Percentiles rank a stretch among this genome's conserved stretches.
Conservation (phyloP, 37 sponge, comb jelly and placozoan species). For the Axinella damicornis region DNA sequence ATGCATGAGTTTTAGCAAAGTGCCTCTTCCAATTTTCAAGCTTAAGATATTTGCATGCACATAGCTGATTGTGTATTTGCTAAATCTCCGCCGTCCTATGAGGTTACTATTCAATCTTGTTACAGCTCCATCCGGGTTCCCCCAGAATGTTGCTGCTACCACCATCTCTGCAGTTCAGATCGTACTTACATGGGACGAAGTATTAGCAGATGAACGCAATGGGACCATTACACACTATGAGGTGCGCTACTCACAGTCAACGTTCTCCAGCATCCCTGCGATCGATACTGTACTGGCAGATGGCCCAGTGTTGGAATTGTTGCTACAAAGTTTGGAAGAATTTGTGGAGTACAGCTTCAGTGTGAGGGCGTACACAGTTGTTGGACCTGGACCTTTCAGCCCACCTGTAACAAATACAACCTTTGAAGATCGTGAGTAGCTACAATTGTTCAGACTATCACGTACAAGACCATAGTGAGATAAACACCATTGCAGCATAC, state of each 20-base stretch:
- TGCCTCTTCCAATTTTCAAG: too few relatives aligned
- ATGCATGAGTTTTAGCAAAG: too few relatives aligned
- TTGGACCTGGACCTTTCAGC: slow-evolving; percentile 4
- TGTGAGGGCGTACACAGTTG: neutral
- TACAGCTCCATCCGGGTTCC: neutral
- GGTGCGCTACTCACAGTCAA: neutral
- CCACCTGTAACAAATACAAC: neutral
- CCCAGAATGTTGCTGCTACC: neutral
- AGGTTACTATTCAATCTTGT: too few relatives aligned
- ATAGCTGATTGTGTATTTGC: too few relatives aligned
- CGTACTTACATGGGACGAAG: neutral
- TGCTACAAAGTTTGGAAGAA: neutral
- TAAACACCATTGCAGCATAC: neutral
- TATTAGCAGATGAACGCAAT: neutral
- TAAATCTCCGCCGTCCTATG: too few relatives aligned
- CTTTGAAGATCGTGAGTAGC: slow-evolving; percentile 7
- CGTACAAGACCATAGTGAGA: neutral
- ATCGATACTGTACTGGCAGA: too few relatives aligned
- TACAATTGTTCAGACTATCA: neutral
- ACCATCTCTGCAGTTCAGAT: neutral
- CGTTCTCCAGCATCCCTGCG: neutral
- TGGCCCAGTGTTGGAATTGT: neutral
- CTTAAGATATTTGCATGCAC: too few relatives aligned
- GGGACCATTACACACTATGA: slow-evolving; percentile 20
- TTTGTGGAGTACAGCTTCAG: neutral